A percentile compares a stretch with the other conserved stretches of the same genome.
Evolutionary conservation across 2,113 vertebrate genomes (phyloP).

Genomic region (Cottus gobio): DNA sequence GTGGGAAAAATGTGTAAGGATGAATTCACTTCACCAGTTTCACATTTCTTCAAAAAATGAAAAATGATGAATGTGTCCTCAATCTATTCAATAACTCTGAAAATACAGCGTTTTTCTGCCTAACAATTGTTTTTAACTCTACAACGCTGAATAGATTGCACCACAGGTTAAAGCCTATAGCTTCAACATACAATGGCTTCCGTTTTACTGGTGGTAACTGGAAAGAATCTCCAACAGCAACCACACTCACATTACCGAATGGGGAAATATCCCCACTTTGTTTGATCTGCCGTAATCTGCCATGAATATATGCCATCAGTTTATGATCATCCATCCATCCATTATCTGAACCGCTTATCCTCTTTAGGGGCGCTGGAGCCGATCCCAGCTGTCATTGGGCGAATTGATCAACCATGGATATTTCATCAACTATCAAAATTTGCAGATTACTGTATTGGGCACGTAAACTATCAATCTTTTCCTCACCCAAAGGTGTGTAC

Average conservation of each 20-base stretch:
- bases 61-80: neutral
- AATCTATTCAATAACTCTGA: neutral
- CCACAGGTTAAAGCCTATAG: neutral
- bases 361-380: no score
- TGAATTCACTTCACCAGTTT: neutral
- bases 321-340: no score
- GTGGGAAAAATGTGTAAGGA: neutral
- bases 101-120: no score
- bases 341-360: no score
- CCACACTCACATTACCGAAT: neutral
- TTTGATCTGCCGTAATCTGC: constrained; percentile 35
- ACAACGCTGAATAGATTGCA: no score
- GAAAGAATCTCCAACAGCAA: neutral
- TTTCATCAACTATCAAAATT: neutral
- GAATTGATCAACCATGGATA: neutral
- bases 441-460: neutral
- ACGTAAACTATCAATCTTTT: neutral
- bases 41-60: neutral
- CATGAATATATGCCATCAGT: constrained; percentile 26
- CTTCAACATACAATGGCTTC: neutral
- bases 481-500: neutral
- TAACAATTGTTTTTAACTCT: no score
- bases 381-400: no score
- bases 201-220: neutral
- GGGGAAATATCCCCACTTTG: neutral